These are phyloP conservation scores for Lamellibrachia satsuma DNA, from an alignment of 2,888 invertebrate genomes.

Conservation along the genomic window DNA sequence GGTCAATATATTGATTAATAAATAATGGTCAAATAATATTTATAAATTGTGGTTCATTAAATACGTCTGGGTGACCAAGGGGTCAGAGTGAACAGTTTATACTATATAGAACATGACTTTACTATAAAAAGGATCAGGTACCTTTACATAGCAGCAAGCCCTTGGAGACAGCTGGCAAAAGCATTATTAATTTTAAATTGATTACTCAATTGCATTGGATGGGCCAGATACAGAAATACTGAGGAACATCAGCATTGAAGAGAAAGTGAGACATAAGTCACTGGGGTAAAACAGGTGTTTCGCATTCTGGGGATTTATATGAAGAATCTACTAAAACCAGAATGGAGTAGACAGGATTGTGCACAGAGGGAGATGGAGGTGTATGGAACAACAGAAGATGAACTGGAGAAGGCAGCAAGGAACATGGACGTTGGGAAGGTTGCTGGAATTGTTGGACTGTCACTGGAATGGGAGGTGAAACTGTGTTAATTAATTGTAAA, in stretches of 20 bases:
- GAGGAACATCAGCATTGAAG: background rate
- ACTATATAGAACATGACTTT: too few relatives aligned
- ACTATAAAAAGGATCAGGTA: too few relatives aligned
- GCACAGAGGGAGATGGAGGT: background rate
- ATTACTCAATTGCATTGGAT: background rate
- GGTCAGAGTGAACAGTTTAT: too few relatives aligned
- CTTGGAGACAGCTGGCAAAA: background rate
- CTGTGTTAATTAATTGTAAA: background rate
- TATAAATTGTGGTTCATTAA: too few relatives aligned
- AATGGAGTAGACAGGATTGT: background rate
- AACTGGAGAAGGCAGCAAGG: background rate
- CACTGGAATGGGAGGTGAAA: background rate
- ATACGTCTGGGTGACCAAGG: too few relatives aligned
- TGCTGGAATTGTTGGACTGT: background rate
- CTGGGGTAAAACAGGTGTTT: background rate
- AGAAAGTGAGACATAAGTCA: background rate
- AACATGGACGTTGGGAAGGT: background rate
- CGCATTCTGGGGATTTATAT: background rate
- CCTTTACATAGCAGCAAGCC: background rate
- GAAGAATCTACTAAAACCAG: background rate
- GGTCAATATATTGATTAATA: too few relatives aligned
- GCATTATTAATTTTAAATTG: background rate
- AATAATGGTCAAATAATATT: too few relatives aligned
- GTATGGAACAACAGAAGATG: background rate
- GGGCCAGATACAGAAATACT: background rate